These are phyloP conservation scores for Catajapyx aquilonaris DNA, from an alignment of 1,140 invertebrate species.

Conservation along the genomic window DNA sequence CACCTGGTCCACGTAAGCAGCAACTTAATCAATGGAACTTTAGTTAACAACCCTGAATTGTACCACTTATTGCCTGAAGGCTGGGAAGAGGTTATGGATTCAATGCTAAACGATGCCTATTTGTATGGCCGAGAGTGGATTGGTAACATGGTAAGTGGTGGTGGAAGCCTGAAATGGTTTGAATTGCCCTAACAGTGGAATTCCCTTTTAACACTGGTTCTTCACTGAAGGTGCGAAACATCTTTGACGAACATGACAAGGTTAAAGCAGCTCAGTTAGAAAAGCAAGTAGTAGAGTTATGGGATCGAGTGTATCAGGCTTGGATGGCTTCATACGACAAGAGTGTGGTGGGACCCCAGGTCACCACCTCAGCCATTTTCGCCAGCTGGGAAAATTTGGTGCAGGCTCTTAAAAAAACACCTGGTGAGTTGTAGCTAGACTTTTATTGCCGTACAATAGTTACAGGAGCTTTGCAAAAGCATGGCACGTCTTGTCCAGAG, in stretches of 20 bases:
- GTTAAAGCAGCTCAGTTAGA: slow-evolving; percentile 67
- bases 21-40: slow-evolving; percentile 72
- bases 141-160: slow-evolving; percentile 42
- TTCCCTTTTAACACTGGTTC: background rate
- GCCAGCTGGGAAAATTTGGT: slow-evolving; percentile 48
- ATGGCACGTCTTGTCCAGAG: too few species aligned
- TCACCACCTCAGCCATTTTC: slow-evolving; percentile 39
- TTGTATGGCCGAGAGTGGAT: slow-evolving; percentile 70
- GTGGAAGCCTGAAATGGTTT: background rate
- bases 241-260: slow-evolving; percentile 59
- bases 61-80: slow-evolving; percentile 41
- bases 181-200: background rate
- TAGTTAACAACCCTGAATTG: slow-evolving; percentile 70
- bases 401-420: slow-evolving; percentile 45
- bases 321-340: slow-evolving; percentile 43
- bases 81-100: slow-evolving; percentile 61
- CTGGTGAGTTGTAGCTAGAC: too few species aligned
- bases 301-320: slow-evolving; percentile 80
- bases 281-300: slow-evolving; percentile 73
- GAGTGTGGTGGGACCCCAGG: slow-evolving; percentile 35
- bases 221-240: slow-evolving; percentile 37
- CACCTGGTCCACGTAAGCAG: slow-evolving; percentile 73
- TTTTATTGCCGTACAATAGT: too few species aligned
- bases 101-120: slow-evolving; percentile 77
- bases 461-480: too few species aligned